These are phyloP conservation scores for Eubucco bourcierii DNA, from an alignment of 2,113 vertebrate species.

Conservation along the genomic window DNA sequence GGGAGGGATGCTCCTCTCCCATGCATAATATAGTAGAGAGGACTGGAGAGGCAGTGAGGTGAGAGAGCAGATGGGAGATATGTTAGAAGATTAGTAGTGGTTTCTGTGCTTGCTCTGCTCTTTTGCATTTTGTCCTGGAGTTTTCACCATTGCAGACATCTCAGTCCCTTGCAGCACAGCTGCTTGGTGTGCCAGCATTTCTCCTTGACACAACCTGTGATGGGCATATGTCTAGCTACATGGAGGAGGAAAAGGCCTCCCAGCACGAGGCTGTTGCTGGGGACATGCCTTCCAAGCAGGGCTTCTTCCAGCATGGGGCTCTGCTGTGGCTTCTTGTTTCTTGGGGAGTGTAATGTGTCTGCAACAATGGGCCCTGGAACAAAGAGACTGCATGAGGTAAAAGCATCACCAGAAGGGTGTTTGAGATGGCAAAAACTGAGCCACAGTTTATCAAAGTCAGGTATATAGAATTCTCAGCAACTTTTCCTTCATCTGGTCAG, in stretches of 20 bases:
- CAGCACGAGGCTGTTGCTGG: neutral
- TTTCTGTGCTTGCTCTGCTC: neutral
- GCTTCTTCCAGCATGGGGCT: neutral
- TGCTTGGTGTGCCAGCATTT: neutral
- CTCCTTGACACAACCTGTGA: fast-evolving
- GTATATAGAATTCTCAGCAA: fast-evolving
- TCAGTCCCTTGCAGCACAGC: neutral
- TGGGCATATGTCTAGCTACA: fast-evolving
- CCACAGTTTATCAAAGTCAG: neutral
- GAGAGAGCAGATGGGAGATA: neutral
- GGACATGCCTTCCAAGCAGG: neutral
- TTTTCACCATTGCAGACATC: neutral
- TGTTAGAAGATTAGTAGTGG: neutral
- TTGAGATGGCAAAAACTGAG: neutral
- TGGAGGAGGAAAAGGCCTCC: neutral
- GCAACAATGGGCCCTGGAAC: neutral
- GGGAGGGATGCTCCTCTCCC: neutral
- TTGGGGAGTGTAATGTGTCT: fast-evolving
- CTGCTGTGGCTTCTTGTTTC: neutral
- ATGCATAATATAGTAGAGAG: neutral
- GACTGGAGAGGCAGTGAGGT: neutral
- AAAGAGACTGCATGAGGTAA: neutral
- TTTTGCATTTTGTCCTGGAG: neutral
- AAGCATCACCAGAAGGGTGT: neutral
- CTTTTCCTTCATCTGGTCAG: neutral